Evolutionary conservation across 2,888 invertebrate genomes (phyloP).

Genomic region (Conus canariensis): DNA sequence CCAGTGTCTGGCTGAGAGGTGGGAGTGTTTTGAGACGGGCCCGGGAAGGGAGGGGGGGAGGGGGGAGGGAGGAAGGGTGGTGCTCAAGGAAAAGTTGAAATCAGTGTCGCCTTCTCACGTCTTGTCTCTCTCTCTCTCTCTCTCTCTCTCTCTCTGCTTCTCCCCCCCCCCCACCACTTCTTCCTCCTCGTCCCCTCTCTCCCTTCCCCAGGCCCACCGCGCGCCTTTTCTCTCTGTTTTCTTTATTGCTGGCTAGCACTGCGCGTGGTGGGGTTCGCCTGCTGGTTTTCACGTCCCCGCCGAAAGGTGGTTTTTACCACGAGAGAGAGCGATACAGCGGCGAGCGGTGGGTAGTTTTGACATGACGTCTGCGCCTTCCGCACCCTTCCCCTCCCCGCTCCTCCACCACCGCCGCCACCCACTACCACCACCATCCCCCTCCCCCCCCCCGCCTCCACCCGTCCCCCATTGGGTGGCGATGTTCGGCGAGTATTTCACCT

Average conservation of each 20-base stretch:
- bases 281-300: background rate
- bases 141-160: background rate
- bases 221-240: background rate
- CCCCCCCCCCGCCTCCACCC: background rate
- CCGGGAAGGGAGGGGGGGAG: background rate
- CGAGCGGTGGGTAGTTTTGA: slow-evolving; percentile 5
- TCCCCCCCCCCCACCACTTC: background rate
- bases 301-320: slow-evolving; percentile 19
- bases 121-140: slow-evolving; percentile 7
- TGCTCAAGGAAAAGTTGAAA: background rate
- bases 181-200: background rate
- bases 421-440: background rate
- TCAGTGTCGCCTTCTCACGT: slow-evolving; percentile 29
- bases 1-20: slow-evolving; percentile 9
- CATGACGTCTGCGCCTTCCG: slow-evolving; percentile 25
- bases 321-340: slow-evolving; percentile 11
- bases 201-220: background rate
- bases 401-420: background rate
- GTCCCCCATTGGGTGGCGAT: background rate
- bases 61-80: background rate
- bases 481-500: slow-evolving; percentile 19
- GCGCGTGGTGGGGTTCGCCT: slow-evolving; percentile 1
- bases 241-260: slow-evolving; percentile 15
- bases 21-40: background rate
- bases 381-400: background rate